These are phyloP conservation scores for Crocallis elinguaria DNA, from an alignment of 2,888 invertebrate genomes.

Conservation along the genomic window DNA sequence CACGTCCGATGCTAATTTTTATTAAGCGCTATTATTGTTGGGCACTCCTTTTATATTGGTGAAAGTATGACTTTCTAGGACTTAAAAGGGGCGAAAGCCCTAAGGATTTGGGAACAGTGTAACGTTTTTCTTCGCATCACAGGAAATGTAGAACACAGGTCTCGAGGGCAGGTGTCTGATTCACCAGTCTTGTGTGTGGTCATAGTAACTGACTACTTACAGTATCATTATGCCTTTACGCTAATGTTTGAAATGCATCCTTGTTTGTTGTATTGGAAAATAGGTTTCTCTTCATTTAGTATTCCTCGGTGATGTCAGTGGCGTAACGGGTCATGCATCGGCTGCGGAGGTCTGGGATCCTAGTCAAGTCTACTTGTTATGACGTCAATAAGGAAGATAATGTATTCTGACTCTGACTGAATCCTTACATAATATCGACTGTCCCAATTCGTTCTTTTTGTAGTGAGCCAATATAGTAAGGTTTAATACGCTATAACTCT, in stretches of 20 bases:
- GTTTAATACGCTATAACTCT: too few species aligned
- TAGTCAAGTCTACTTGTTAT: neutral
- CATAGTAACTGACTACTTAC: neutral
- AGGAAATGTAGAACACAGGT: neutral
- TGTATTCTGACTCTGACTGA: too few species aligned
- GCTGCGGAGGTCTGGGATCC: neutral
- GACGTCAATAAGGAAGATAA: too few species aligned
- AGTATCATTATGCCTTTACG: constrained; percentile 3
- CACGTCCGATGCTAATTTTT: constrained; percentile 29
- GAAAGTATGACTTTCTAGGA: constrained; percentile 27
- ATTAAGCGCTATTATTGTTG: constrained; percentile 13
- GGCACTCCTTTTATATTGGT: constrained; percentile 21
- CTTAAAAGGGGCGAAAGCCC: constrained; percentile 30
- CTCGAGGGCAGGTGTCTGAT: neutral
- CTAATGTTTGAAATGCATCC: constrained; percentile 4
- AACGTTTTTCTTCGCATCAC: neutral
- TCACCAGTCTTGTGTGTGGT: neutral
- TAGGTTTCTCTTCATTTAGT: constrained; percentile 22
- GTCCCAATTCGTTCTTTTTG: too few species aligned
- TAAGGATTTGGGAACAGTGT: neutral
- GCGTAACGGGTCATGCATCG: neutral
- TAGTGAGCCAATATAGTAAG: too few species aligned
- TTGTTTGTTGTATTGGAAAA: constrained; percentile 13
- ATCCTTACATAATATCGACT: too few species aligned
- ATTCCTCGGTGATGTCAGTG: constrained; percentile 7